phyloP scores from a whole-genome alignment of 2,888 invertebrate species.

The Rotaria magnacalcarata region DNA sequence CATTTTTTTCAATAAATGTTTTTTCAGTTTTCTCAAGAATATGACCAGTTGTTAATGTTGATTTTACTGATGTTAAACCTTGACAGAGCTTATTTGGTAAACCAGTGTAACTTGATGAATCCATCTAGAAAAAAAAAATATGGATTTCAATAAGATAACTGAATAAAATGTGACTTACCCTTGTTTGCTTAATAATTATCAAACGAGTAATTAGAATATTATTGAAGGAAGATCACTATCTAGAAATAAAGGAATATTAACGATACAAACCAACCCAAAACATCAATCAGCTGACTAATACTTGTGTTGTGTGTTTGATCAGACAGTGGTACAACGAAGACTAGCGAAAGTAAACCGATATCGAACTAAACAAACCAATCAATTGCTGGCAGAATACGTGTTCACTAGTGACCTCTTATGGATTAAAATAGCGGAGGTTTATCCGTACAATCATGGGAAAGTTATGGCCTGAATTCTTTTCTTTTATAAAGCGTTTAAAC shows the following conservation, averaged over 20 bases:
- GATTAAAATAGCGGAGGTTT: not conserved
- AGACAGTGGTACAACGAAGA: not conserved
- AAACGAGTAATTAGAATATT: too few species aligned
- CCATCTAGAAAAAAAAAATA: not conserved
- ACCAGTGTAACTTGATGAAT: conserved; percentile 12
- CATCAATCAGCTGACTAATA: not conserved
- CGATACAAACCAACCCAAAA: not conserved
- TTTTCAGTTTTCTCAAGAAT: conserved; percentile 19
- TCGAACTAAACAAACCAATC: not conserved
- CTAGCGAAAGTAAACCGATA: not conserved
- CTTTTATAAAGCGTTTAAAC: too few species aligned
- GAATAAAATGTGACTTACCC: not conserved
- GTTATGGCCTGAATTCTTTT: not conserved
- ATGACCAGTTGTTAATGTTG: conserved; percentile 1
- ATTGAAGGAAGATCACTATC: too few species aligned
- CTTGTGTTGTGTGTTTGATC: not conserved
- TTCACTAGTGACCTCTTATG: not conserved
- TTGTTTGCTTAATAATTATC: not conserved
- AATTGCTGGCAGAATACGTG: not conserved
- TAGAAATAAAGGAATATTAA: not conserved
- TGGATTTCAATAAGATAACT: not conserved
- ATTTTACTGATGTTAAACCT: conserved; percentile 28
- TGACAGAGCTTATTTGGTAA: conserved; percentile 4
- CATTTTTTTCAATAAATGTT: not conserved
- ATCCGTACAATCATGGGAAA: not conserved